Evolutionary conservation across 2,888 invertebrate species (phyloP).

Genomic region (Platynereis dumerilii): DNA sequence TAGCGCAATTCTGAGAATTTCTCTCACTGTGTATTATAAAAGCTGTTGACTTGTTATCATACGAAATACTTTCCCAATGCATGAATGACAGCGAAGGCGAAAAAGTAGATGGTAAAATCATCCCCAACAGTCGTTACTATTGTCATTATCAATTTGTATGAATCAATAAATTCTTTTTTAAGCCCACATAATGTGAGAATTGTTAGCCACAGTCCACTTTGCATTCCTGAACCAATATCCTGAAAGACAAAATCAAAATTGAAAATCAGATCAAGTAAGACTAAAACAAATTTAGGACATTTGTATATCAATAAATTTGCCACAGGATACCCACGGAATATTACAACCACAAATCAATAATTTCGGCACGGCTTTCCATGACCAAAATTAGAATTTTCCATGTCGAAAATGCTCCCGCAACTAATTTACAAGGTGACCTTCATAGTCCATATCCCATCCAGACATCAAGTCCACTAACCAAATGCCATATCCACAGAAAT

Average conservation of each 20-base stretch:
- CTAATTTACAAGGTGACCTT: not conserved
- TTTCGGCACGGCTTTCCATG: no score
- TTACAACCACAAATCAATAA: no score
- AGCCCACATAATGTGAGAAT: not conserved
- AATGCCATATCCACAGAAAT: not conserved
- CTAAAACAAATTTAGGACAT: not conserved
- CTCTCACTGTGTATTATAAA: no score
- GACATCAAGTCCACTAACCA: not conserved
- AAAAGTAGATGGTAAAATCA: conserved; percentile 5
- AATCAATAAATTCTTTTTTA: conserved; percentile 5
- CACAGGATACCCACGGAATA: no score
- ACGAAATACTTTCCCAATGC: no score
- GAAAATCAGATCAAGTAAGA: not conserved
- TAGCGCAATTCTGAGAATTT: no score
- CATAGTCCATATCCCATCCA: not conserved
- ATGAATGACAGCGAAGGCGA: not conserved
- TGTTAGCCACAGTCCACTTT: conserved; percentile 1
- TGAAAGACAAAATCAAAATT: not conserved
- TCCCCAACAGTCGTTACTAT: not conserved
- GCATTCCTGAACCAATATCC: not conserved
- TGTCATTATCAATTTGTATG: conserved; percentile 1
- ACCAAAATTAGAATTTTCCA: no score
- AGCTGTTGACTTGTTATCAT: no score
- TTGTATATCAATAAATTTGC: not conserved
- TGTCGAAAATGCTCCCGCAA: no score